Conservation (phyloP, 2,113 vertebrate species). For the Sebastes fasciatus region DNA sequence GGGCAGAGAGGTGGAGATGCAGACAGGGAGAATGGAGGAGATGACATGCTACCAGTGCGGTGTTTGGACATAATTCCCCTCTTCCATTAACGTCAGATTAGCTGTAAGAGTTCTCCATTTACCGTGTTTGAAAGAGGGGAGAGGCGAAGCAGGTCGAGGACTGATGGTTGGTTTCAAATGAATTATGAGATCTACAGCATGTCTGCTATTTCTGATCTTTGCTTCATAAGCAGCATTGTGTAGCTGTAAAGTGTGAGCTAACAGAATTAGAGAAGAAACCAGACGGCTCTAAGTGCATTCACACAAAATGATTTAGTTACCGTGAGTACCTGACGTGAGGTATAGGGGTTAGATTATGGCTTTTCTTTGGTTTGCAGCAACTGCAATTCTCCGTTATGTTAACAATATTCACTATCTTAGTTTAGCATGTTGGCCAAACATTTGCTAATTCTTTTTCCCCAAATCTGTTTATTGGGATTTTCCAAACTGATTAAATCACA, state of each 20-base stretch:
- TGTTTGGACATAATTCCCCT: slow-evolving; percentile 51
- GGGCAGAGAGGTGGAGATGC: slow-evolving; percentile 33
- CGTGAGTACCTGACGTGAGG: background rate
- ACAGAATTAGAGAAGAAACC: background rate
- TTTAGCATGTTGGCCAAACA: no score
- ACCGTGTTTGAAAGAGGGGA: slow-evolving; percentile 10
- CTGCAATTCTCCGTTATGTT: background rate
- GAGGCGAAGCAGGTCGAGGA: background rate
- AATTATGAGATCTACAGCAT: background rate
- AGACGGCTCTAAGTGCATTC: slow-evolving; percentile 7
- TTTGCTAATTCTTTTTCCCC: no score
- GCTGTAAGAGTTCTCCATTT: slow-evolving; percentile 36
- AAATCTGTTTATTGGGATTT: no score
- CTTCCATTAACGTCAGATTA: slow-evolving; percentile 67
- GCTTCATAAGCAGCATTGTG: background rate
- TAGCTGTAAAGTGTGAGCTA: slow-evolving; percentile 4
- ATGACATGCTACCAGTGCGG: slow-evolving; percentile 45
- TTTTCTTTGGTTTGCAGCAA: background rate
- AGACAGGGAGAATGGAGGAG: slow-evolving; percentile 3
- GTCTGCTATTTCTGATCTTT: background rate
- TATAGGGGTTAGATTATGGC: background rate
- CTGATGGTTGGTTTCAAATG: slow-evolving; percentile 1
- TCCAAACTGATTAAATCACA: no score
- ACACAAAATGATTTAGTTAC: background rate
- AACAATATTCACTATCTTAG: no score